Base-by-base conservation (phyloP, 2,888 invertebrate species). In the Tromatobia lineatoria region DNA sequence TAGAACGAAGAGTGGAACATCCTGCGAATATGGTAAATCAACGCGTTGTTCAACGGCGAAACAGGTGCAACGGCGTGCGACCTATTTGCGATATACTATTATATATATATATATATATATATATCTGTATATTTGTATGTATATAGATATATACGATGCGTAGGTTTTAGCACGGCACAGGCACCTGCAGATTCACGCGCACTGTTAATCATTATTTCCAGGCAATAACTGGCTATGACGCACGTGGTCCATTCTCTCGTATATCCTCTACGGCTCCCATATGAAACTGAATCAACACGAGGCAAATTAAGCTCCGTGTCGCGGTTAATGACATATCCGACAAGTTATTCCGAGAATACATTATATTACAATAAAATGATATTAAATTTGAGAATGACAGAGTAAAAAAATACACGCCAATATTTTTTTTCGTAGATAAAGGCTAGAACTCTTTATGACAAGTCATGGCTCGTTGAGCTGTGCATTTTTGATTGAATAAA, bases 1-100 rank as follows among this genome's bases (percentile, higher is more conserved):
- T n/a, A n/a, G 75, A 50, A 45, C 38, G 71, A 42, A 50, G 18
- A 18, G 61, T 34, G 70, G 52, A 47, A 52, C 25, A 10, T 38
- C 54, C 42, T 52, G 54, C 64, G 67, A 78, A 82, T 82, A 73
- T 77, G 73, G 59, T 77, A 78, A 82, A 82, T 82, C 82, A 78
- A 77, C 82, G 77, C 25, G 67, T 47, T 69, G 73, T 67, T 82
- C 82, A 54, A 47, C 67, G 42, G 59, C 3, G n/a, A 67, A 74
- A 50, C 82, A 78, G 73, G 73, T 77, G 73, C 70, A 66, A 11
- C 29, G 23, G 13, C 13, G 34, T 59, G 34, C 34, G 29, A 61
- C 61, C 61, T 34, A n/a, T n/a, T 61, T 34, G 34, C 29, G 4
- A 7, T 61, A 15, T n/a, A 18, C 1, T 34, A 38, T n/a, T n/a